Percentiles rank a stretch among this genome's conserved stretches.
Evolutionary conservation across 1,140 invertebrate species (phyloP).

Genomic region (Harlomillsia oculata): DNA sequence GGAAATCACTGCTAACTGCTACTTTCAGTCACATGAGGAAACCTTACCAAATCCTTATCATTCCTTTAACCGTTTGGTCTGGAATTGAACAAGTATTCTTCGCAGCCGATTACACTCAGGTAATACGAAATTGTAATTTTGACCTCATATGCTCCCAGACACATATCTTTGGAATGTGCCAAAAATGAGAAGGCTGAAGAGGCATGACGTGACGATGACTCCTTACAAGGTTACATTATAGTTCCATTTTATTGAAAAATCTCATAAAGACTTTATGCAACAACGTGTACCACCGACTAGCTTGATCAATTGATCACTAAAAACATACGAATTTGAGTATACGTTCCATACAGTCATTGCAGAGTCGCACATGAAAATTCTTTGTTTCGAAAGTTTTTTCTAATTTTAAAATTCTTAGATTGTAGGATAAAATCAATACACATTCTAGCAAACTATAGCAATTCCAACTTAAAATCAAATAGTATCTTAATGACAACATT

Average conservation of each 20-base stretch:
- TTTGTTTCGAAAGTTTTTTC: neutral
- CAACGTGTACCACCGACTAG: neutral
- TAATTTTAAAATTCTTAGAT: too few species aligned
- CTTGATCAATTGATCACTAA: too few species aligned
- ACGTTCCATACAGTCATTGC: neutral
- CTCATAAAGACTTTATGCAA: neutral
- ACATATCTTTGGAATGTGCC: neutral
- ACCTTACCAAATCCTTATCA: slow-evolving; percentile 79
- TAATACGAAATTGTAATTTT: slow-evolving; percentile 40
- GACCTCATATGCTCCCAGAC: neutral
- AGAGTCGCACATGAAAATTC: neutral
- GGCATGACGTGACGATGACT: neutral
- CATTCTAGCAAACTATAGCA: neutral
- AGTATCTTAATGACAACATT: slow-evolving; percentile 2
- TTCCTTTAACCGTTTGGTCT: slow-evolving; percentile 91
- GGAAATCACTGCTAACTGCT: neutral
- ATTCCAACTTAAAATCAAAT: neutral
- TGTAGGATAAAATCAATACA: too few species aligned
- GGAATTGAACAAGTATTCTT: slow-evolving; percentile 96
- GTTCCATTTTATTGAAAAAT: neutral
- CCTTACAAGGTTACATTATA: neutral
- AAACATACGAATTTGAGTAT: neutral
- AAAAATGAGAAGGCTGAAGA: neutral
- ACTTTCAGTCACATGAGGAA: slow-evolving; percentile 19
- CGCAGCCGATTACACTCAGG: slow-evolving; percentile 85